phyloP scores from a whole-genome alignment of 2,113 vertebrate genomes.

The Oceanodroma tethys region DNA sequence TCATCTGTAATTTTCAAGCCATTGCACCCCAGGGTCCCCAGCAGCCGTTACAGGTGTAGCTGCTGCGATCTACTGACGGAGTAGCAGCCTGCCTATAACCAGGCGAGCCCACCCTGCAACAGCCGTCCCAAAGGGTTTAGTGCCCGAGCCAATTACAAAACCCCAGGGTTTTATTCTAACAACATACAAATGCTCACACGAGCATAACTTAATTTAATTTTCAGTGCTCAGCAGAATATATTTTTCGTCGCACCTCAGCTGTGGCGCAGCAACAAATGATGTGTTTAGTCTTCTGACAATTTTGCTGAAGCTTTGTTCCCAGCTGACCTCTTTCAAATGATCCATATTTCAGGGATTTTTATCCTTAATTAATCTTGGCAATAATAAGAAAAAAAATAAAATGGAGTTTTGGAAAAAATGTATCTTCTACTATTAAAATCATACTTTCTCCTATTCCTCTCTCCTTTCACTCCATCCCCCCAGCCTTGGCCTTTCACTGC shows the following conservation, averaged over 20 bases:
- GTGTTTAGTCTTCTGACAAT: conserved; percentile 34
- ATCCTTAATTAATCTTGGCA: conserved; percentile 37
- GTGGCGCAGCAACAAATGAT: conserved; percentile 40
- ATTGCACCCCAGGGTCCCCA: rapidly evolving
- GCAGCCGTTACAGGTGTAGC: neutral
- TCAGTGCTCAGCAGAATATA: conserved; percentile 26
- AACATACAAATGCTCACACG: neutral
- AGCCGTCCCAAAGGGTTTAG: neutral
- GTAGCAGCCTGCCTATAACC: neutral
- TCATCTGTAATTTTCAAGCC: neutral
- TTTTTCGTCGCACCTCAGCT: conserved; percentile 22
- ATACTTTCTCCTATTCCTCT: neutral
- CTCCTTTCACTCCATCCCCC: neutral
- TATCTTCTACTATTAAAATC: neutral
- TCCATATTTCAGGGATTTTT: conserved; percentile 18
- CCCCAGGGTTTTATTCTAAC: neutral
- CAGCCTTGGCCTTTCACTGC: neutral
- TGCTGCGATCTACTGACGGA: rapidly evolving
- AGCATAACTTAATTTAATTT: conserved; percentile 31
- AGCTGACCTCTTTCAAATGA: conserved; percentile 57
- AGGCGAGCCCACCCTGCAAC: neutral
- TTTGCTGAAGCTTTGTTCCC: conserved; percentile 41
- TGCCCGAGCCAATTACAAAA: neutral
- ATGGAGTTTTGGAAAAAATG: neutral
- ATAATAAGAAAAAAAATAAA: neutral